Percentiles rank a stretch among this genome's conserved stretches.
phyloP scores from a whole-genome alignment of 2,113 vertebrate genomes.

The Microcebus murinus region DNA sequence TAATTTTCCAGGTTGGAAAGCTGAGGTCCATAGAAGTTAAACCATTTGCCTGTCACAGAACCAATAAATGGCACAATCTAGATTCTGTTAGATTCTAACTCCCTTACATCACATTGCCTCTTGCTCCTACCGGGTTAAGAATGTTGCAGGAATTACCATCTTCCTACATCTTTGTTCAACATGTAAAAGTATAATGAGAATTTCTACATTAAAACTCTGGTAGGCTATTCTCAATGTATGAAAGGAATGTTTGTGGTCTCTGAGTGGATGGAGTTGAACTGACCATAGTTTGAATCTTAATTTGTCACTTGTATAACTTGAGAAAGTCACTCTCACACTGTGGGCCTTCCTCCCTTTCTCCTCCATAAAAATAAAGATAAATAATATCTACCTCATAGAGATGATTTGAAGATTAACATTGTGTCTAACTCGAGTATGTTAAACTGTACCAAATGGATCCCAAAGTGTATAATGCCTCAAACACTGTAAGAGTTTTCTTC shows the following conservation, averaged over 20 bases:
- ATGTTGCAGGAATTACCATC: not conserved
- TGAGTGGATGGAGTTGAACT: not conserved
- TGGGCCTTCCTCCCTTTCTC: not conserved
- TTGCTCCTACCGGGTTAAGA: not conserved
- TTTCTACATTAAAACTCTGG: not conserved
- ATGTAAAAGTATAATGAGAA: not conserved
- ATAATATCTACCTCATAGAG: not conserved
- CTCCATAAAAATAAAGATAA: not conserved
- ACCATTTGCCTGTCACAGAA: not conserved
- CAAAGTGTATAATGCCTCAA: not conserved
- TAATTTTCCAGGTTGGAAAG: conserved; percentile 18
- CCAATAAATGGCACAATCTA: not conserved
- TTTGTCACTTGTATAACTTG: not conserved
- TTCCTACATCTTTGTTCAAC: not conserved
- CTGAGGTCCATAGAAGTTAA: not conserved
- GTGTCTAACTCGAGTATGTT: not conserved
- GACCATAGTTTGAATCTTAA: not conserved
- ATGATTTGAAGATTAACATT: not conserved
- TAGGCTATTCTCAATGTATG: not conserved
- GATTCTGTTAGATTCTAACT: not conserved
- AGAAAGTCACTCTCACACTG: not conserved
- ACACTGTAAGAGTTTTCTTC: not conserved
- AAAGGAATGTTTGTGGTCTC: not conserved
- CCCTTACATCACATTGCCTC: not conserved
- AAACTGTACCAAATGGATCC: not conserved